Evolutionary conservation across 2,888 invertebrate genomes (phyloP).

Genomic region (Amaurobius ferox): DNA sequence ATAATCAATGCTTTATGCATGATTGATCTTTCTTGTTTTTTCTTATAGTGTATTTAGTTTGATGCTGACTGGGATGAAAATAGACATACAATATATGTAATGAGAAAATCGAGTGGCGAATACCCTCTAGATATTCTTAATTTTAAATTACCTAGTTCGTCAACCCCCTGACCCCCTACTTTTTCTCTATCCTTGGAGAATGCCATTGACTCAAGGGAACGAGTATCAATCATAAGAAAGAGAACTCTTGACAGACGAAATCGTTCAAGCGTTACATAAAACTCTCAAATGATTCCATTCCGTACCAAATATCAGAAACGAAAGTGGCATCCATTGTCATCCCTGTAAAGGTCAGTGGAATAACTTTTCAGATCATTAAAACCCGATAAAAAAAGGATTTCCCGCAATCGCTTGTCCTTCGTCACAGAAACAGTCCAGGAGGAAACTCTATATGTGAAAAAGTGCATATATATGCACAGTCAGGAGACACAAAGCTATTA

Average conservation of each 20-base stretch:
- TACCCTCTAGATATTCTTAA: too few species aligned
- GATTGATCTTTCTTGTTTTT: too few species aligned
- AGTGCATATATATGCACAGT: neutral
- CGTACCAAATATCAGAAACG: neutral
- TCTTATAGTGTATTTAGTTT: too few species aligned
- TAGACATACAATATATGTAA: too few species aligned
- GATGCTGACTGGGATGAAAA: too few species aligned
- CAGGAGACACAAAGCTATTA: constrained; percentile 32
- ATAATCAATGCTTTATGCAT: too few species aligned
- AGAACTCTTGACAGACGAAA: neutral
- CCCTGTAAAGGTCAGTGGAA: neutral
- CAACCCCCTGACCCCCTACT: too few species aligned
- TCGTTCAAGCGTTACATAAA: neutral
- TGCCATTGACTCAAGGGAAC: too few species aligned
- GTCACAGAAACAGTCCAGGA: neutral
- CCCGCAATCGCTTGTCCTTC: constrained; percentile 21
- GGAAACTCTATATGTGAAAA: constrained; percentile 8
- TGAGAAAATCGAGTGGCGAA: too few species aligned
- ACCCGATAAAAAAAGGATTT: neutral
- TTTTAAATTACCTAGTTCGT: too few species aligned
- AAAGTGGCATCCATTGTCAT: neutral
- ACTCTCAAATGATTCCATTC: neutral
- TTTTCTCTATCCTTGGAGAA: too few species aligned
- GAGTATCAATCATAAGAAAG: too few species aligned
- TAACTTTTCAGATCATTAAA: neutral